Evolutionary conservation across 2,797 vertebrate species (phyloP).

Genomic region (Linurgus olivaceus): DNA sequence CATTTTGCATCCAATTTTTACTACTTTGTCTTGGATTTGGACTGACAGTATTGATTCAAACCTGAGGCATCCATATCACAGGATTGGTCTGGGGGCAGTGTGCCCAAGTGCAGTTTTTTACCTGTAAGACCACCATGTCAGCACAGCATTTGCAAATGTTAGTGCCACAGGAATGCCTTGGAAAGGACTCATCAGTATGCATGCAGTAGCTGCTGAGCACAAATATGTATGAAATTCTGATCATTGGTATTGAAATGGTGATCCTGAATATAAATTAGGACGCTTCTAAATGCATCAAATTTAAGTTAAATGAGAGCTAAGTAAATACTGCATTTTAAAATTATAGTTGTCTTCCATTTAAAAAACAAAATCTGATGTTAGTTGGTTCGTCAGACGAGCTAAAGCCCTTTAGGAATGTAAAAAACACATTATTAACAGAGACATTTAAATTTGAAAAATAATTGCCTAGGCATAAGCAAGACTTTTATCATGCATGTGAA

Average conservation of each 20-base stretch:
- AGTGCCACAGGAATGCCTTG: background rate
- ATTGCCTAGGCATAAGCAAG: conserved; percentile 33
- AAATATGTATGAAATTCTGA: conserved; percentile 62
- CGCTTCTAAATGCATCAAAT: background rate
- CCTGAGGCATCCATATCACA: background rate
- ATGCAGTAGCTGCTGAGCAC: conserved; percentile 11
- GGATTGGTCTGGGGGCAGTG: background rate
- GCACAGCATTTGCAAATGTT: background rate
- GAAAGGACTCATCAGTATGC: conserved; percentile 47
- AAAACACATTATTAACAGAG: conserved; percentile 20
- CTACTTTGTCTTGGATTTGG: background rate
- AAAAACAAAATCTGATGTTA: background rate
- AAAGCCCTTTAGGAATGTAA: background rate
- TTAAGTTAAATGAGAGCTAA: background rate
- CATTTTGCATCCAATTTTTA: background rate
- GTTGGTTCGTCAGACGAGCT: background rate
- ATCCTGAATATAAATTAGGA: conserved; percentile 54
- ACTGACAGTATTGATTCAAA: background rate
- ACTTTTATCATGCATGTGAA: conserved; percentile 11
- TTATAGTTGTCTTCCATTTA: background rate
- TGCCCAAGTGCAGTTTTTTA: background rate
- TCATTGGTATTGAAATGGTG: conserved; percentile 35
- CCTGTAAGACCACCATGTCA: background rate
- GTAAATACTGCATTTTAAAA: conserved; percentile 18
- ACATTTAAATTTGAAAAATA: conserved; percentile 41